Base-by-base conservation (phyloP, 92 coral and sea anemone species). In the Blastomussa wellsi region DNA sequence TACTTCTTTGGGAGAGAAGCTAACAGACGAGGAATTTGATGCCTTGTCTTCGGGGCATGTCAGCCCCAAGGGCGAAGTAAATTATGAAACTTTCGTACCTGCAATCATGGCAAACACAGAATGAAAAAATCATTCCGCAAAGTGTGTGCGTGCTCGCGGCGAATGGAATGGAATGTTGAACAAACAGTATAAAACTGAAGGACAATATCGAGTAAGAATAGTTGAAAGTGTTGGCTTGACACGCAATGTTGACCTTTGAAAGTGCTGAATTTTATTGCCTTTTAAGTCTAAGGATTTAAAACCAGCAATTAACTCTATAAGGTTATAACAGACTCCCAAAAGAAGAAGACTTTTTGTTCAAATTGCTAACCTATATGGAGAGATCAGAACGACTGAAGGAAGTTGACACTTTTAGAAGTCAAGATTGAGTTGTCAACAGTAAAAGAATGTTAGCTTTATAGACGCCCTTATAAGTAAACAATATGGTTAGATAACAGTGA, bases 1-100 rank as follows among this genome's bases (percentile, higher is more conserved):
- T n/a, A 95, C 98, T 64, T 93, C 98, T 28, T 87, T 95, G 82
- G 98, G 98, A 55, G 98, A 94, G 89, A 95, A 91, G 84, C 72
- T 95, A 57, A 78, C 94, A 22, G 98, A 94, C 69, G 98, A 94
- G 49, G 98, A 95, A 79, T 94, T 95, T 82, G 98, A 95, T 67
- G 76, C 70, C 26, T 89, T 95, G 37, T 83, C 94, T 22, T 69
- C 92, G 41, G 98, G 98, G 35, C 92, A 95, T n/a, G 93, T 95
- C 53, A 91, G 93, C 82, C 84, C 86, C 48, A 93, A 89, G 35
- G 98, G 98, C 59, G 98, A 94, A 71, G 89, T 95, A 7, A 90
- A 89, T 69, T 95, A 95, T 53, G 98, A 95, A 59, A 88, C 79
- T 19, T 83, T 83, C 72, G 80, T 83, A 8, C 79, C 87, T 31